A percentile compares a stretch with the other conserved stretches of the same genome.
phyloP scores from a whole-genome alignment of 2,797 vertebrate genomes.

The Thripadectes ignobilis region DNA sequence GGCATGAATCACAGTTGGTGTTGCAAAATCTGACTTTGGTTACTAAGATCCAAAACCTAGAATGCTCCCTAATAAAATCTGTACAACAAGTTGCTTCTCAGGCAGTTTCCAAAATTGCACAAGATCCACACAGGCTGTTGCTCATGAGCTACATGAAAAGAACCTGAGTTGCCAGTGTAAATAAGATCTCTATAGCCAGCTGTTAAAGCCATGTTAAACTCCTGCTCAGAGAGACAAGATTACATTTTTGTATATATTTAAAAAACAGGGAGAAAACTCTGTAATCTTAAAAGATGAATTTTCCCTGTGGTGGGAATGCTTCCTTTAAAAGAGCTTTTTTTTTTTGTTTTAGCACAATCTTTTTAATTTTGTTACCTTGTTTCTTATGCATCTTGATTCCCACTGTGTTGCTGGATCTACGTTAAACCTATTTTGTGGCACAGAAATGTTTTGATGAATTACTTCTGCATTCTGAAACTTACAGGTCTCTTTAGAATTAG shows the following conservation, averaged over 20 bases:
- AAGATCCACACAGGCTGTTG: background rate
- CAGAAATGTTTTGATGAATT: background rate
- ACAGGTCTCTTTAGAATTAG: background rate
- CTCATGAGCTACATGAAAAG: background rate
- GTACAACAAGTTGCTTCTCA: background rate
- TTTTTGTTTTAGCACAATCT: background rate
- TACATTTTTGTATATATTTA: background rate
- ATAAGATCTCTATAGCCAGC: background rate
- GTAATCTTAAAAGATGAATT: accelerated
- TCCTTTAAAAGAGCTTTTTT: background rate
- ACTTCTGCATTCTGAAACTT: background rate
- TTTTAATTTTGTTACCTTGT: background rate
- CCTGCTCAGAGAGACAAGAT: background rate
- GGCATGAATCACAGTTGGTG: background rate
- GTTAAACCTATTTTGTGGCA: background rate
- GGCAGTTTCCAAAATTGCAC: background rate
- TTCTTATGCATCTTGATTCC: background rate
- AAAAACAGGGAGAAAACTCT: background rate
- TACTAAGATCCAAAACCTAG: background rate
- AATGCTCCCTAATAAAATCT: background rate
- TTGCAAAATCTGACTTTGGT: background rate
- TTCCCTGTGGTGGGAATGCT: background rate
- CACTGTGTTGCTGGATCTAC: background rate
- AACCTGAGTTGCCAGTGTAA: background rate
- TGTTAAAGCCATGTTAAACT: background rate